Evolutionary conservation across 2,888 invertebrate genomes (phyloP), one percentile per base, ranked within the genome.

Genomic region (Dasysyrphus tricinctus): DNA sequence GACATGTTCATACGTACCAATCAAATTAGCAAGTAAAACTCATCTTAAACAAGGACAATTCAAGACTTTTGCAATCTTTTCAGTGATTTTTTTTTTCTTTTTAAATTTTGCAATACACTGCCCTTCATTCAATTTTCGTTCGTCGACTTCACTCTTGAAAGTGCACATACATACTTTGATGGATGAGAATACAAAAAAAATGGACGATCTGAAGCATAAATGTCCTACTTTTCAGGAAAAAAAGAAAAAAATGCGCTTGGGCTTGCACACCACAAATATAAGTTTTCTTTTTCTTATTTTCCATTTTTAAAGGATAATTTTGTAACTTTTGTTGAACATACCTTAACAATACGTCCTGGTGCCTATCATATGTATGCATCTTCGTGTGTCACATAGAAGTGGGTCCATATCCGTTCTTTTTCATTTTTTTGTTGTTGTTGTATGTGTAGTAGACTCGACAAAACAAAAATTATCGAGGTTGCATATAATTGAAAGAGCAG

Each of bases 401-500:
- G 76, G 84, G 44, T 54, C 70, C 42, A 32, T 83, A 84, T 84
- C 80, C 75, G 83, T 61, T 83, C 37, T 5, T 42, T 16, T 59
- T 72, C 5, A n/a, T 39, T 72, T 51, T 16, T 74, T 78, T 47
- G n/a, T 63, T 59, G 24, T 42, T 39, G n/a, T n/a, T n/a, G 51
- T 70, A 47, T 75, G n/a, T 32, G 8, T 32, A 8, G 49, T 67
- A 77, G 59, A 73, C 72, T 80, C 74, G 69, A 72, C 70, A 86
- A 34, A 74, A 77, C 54, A 77, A 78, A 81, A 72, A 74, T 70
- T 81, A 81, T 81, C 81, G 85, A 78, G 81, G 85, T 78, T 86
- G 81, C 70, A 77, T 37, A 65, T 75, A 86, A 86, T 86, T 86
- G 81, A 86, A 78, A 86, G 77, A 69, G 81, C 75, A 57, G 70